Conservation (phyloP, 2,888 invertebrate genomes). For the Fragum sueziense region DNA sequence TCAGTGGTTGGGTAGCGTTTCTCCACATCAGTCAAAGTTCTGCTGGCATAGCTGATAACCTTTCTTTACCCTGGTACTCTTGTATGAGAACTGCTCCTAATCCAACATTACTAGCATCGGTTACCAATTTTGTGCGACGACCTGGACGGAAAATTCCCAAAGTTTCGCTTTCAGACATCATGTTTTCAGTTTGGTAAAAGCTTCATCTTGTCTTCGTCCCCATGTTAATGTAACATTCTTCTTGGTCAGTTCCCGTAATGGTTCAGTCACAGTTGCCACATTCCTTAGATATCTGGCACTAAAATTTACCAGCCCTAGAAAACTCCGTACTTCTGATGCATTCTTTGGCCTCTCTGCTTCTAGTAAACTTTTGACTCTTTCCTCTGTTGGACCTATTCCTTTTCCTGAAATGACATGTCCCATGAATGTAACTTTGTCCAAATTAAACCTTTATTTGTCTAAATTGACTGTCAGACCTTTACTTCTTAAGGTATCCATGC, state of each 20-base stretch:
- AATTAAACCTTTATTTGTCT: slow-evolving; percentile 54
- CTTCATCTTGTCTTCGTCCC: neutral
- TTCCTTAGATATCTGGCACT: neutral
- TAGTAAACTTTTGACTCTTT: neutral
- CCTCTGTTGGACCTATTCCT: slow-evolving; percentile 33
- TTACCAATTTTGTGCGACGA: slow-evolving; percentile 4
- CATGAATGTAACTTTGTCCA: slow-evolving; percentile 54
- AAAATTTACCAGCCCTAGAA: neutral
- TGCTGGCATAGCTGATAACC: slow-evolving; percentile 34
- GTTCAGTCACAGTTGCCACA: slow-evolving; percentile 45
- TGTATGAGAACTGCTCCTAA: slow-evolving; percentile 36
- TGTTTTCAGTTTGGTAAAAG: neutral
- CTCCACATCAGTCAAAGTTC: slow-evolving; percentile 30
- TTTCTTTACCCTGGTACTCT: slow-evolving; percentile 13
- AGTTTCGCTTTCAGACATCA: neutral
- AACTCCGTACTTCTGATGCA: neutral
- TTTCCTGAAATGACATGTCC: slow-evolving; percentile 31
- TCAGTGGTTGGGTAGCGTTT: slow-evolving; percentile 48
- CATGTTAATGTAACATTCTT: slow-evolving; percentile 11
- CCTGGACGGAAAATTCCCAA: slow-evolving; percentile 19
- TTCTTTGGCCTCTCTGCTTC: neutral
- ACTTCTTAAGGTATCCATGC: slow-evolving; percentile 5
- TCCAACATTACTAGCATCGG: slow-evolving; percentile 31
- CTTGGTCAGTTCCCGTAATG: slow-evolving; percentile 32
- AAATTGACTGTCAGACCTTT: slow-evolving; percentile 5